Base-by-base conservation (phyloP, 2,888 invertebrate species). In the Petrophora chlorosata region DNA sequence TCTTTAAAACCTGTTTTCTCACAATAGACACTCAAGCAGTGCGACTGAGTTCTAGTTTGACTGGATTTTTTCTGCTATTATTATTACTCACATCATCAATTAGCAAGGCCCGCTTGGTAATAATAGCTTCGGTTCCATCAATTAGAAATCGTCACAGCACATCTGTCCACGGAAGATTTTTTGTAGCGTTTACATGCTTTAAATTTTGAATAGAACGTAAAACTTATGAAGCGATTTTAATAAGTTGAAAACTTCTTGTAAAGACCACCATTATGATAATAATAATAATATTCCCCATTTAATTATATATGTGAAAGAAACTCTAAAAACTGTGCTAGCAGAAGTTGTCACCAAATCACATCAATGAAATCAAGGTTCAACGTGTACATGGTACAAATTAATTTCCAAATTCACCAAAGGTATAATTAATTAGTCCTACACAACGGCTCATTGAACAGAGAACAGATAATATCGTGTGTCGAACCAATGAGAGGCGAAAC, bases 401-500 rank as follows among this genome's bases (percentile, higher is more conserved):
- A 3, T 2, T 22, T 5, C 22, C 19, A 4, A 47, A 3, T 2
- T 22, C 7, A 13, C 19, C 8, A 47, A 12, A 19, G 32, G 40
- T 28, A 39, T 48, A 53, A 58, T 48, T 47, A 49, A 51, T 49
- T 42, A 44, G 38, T 47, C 40, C 39, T 49, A 36, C n/a, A n/a
- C n/a, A n/a, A n/a, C 41, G 46, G 49, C 38, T 36, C 35, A 49
- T 45, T 26, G 49, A 54, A 47, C 56, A 38, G 49, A 51, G 51
- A 58, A 44, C 41, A 43, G 47, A 51, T 53, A 54, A 51, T 42
- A 53, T 47, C 22, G 26, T 54, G 47, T 53, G 40, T 54, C 53
- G 42, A 56, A 56, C 54, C 49, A 56, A 53, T 51, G 38, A 59
- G 58, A 51, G 22, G 48, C 52, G 56, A 56, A 65, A 64, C 63